Evolutionary conservation across 2,888 invertebrate species (phyloP).

Genomic region (Sicus ferrugineus): DNA sequence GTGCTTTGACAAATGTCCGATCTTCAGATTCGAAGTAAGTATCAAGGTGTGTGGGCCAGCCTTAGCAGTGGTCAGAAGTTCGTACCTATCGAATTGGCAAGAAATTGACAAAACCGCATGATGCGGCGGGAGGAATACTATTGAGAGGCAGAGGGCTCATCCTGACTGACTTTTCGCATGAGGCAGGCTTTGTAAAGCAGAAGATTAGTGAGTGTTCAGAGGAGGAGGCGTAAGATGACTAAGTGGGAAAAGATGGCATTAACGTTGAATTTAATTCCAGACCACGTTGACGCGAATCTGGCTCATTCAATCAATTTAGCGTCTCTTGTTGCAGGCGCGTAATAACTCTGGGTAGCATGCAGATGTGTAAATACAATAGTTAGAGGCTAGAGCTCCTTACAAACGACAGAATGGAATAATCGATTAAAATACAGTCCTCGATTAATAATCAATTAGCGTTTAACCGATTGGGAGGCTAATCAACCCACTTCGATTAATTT

Average conservation of each 20-base stretch:
- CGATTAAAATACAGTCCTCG: too few species aligned
- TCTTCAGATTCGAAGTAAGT: background rate
- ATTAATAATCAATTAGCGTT: too few species aligned
- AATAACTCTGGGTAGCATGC: constrained; percentile 56
- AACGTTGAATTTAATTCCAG: constrained; percentile 9
- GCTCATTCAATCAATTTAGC: constrained; percentile 12
- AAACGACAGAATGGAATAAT: too few species aligned
- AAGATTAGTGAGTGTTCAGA: background rate
- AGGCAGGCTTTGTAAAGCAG: background rate
- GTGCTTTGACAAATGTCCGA: constrained; percentile 4
- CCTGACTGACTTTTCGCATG: background rate
- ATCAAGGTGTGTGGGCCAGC: background rate
- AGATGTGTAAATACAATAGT: constrained; percentile 30
- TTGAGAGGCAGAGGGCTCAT: background rate
- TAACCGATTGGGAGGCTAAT: too few species aligned
- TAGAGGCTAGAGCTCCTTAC: too few species aligned
- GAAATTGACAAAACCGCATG: constrained; percentile 19
- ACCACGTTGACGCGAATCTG: background rate
- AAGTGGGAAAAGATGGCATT: background rate
- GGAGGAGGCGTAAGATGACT: background rate
- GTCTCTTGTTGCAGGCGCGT: constrained; percentile 16
- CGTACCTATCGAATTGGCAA: constrained; percentile 15
- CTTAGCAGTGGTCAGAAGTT: constrained; percentile 10
- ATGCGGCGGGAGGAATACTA: background rate
- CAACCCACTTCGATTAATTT: too few species aligned